Percentiles rank a stretch among this genome's conserved stretches.
phyloP scores from a whole-genome alignment of 2,797 vertebrate species.

The Macropus fuliginosus region DNA sequence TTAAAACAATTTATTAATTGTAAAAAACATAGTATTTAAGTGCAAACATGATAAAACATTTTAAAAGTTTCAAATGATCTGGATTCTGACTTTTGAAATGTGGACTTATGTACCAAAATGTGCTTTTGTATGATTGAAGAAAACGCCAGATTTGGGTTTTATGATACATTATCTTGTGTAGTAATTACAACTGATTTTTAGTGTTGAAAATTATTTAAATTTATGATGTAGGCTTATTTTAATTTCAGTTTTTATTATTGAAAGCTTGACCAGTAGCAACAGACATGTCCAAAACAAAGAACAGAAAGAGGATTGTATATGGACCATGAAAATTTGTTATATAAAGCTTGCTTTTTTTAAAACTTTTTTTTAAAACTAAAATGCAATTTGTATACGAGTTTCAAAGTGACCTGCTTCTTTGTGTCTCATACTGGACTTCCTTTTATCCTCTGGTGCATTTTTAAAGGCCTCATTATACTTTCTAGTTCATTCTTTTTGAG shows the following conservation, averaged over 20 bases:
- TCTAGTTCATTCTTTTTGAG: neutral
- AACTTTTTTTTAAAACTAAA: neutral
- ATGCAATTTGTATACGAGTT: neutral
- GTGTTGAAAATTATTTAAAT: neutral
- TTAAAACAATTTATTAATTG: constrained; percentile 84
- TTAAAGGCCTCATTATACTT: neutral
- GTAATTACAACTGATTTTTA: neutral
- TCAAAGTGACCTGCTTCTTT: neutral
- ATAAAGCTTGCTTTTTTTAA: neutral
- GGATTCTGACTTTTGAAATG: constrained; percentile 80
- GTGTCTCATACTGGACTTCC: neutral
- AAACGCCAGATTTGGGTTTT: constrained; percentile 25
- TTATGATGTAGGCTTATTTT: neutral
- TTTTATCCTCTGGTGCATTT: neutral
- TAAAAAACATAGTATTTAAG: constrained; percentile 75
- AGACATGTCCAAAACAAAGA: neutral
- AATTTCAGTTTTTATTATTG: neutral
- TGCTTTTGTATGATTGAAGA: constrained; percentile 58
- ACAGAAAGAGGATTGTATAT: neutral
- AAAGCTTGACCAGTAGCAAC: neutral
- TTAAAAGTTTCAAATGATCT: constrained; percentile 79
- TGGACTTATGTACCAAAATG: constrained; percentile 51
- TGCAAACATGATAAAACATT: constrained; percentile 75
- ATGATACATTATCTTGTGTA: neutral
- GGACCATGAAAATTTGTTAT: neutral